phyloP scores from a whole-genome alignment of 2,797 vertebrate genomes.

The Salarias fasciatus region DNA sequence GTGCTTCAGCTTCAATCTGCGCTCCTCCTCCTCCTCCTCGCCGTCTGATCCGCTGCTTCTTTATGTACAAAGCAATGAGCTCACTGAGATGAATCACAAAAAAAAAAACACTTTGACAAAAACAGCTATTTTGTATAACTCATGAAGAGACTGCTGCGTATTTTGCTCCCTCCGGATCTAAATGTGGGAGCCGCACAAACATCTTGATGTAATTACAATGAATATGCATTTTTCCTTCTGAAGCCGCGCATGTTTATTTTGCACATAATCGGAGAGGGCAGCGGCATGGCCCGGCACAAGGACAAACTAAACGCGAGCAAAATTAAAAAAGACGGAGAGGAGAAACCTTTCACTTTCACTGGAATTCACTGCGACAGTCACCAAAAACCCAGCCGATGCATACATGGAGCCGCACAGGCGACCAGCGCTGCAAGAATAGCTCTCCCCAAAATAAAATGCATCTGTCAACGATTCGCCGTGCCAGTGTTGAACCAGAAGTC shows the following conservation, averaged over 20 bases:
- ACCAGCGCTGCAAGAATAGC: not conserved
- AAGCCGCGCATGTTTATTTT: constrained; percentile 30
- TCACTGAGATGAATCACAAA: constrained; percentile 15
- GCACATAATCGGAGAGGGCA: constrained; percentile 43
- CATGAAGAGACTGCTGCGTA: constrained; percentile 1
- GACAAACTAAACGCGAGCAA: constrained; percentile 39
- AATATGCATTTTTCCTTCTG: constrained; percentile 56
- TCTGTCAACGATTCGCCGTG: not conserved
- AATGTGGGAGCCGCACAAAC: constrained; percentile 13
- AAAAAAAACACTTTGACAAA: constrained; percentile 14
- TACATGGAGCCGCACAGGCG: constrained; percentile 5
- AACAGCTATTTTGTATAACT: not conserved
- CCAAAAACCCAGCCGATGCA: constrained; percentile 25
- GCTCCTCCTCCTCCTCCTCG: constrained; percentile 15
- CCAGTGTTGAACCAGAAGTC: constrained; percentile 6
- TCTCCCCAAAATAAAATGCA: constrained; percentile 9
- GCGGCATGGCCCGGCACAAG: constrained; percentile 32
- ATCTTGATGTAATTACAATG: constrained; percentile 41
- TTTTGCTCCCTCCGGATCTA: constrained; percentile 1
- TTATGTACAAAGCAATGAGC: constrained; percentile 14
- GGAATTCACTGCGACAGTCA: constrained; percentile 46
- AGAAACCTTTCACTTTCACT: constrained; percentile 42
- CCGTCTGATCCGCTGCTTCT: constrained; percentile 7
- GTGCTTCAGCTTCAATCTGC: constrained; percentile 13
- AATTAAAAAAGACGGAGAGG: constrained; percentile 45